Conservation (phyloP, 1,140 invertebrate species). For the Pogonomyrmex barbatus region DNA sequence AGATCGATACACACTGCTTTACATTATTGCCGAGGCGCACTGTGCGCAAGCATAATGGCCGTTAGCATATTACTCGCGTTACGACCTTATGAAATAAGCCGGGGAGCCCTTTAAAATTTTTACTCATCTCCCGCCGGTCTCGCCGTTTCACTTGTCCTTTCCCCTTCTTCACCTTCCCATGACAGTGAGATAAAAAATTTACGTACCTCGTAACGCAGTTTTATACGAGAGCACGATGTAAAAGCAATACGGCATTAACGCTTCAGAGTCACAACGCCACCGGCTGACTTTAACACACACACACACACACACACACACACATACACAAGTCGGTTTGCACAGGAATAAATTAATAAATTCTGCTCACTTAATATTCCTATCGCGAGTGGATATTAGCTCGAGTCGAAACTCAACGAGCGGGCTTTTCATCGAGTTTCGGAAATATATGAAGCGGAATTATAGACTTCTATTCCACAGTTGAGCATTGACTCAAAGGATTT, state of each 20-base stretch:
- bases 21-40: conserved; percentile 32
- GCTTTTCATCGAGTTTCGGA: background rate
- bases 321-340: background rate
- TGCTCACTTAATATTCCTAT: background rate
- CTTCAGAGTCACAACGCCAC: background rate
- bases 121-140: background rate
- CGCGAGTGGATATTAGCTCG: background rate
- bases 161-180: too few species aligned
- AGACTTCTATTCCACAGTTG: background rate
- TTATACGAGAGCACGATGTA: conserved; percentile 21
- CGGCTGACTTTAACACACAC: background rate
- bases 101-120: conserved; percentile 28
- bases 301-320: background rate
- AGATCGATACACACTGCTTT: conserved; percentile 54
- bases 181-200: conserved; percentile 42
- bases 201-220: conserved; percentile 9
- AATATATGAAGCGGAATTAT: background rate
- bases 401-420: background rate
- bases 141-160: background rate
- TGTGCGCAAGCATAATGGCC: conserved; percentile 16
- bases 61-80: background rate
- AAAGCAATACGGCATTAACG: conserved; percentile 30
- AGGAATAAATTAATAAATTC: background rate
- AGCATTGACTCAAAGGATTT: conserved; percentile 21
- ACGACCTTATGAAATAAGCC: background rate